These are phyloP conservation scores for Diadophis punctatus DNA, from an alignment of 2,113 vertebrate genomes.

Conservation along the genomic window DNA sequence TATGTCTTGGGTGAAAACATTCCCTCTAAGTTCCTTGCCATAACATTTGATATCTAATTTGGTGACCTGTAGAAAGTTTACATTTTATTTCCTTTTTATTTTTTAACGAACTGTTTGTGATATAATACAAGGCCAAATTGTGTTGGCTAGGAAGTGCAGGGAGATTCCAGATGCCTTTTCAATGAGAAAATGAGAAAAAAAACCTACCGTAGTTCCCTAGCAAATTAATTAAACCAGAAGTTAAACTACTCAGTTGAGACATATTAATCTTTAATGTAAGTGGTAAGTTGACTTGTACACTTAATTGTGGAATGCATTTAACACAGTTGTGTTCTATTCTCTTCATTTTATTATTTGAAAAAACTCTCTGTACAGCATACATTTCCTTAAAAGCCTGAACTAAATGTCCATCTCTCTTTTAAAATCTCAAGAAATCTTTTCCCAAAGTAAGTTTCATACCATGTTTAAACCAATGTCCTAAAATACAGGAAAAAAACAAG, in stretches of 20 bases:
- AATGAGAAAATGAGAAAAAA: not conserved
- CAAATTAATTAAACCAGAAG: not conserved
- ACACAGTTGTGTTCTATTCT: not conserved
- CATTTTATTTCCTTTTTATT: not conserved
- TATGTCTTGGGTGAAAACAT: not conserved
- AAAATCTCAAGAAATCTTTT: not conserved
- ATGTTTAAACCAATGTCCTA: not conserved
- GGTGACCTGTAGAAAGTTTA: not conserved
- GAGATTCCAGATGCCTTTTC: not conserved
- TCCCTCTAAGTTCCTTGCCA: not conserved
- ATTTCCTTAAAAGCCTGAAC: not conserved
- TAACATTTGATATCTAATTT: not conserved
- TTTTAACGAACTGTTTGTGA: not conserved
- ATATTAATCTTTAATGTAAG: not conserved
- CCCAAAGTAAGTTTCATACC: not conserved
- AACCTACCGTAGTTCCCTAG: not conserved
- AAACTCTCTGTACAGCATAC: not conserved
- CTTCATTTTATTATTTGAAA: not conserved
- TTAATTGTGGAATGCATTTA: not conserved
- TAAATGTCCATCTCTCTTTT: not conserved
- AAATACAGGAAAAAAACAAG: not conserved
- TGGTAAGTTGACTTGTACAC: not conserved
- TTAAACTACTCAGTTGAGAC: not conserved
- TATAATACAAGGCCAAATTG: not conserved
- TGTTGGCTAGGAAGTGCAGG: not conserved